Evolutionary conservation across 2,797 vertebrate genomes (phyloP).

Genomic region (Pogonophryne albipinna): DNA sequence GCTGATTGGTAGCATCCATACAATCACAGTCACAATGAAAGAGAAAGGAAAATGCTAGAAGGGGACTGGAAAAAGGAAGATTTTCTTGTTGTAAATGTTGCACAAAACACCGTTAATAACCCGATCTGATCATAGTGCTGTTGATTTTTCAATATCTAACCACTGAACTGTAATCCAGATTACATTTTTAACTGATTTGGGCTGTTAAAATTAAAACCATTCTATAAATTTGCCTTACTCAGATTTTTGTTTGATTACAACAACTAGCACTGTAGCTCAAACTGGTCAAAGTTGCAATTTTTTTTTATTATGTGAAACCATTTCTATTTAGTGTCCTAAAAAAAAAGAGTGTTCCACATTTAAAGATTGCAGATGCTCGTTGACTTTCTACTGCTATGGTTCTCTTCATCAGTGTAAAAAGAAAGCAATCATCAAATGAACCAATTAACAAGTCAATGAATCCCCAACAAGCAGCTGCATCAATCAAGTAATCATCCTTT

Average conservation of each 20-base stretch:
- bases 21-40: slow-evolving; percentile 1
- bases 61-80: not conserved
- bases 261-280: not conserved
- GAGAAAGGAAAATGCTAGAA: not conserved
- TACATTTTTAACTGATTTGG: not conserved
- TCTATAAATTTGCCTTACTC: not conserved
- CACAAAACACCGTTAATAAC: slow-evolving; percentile 1
- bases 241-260: not conserved
- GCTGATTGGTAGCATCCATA: not conserved
- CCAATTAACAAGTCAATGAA: slow-evolving; percentile 7
- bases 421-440: slow-evolving; percentile 20
- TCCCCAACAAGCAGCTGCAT: slow-evolving; percentile 24
- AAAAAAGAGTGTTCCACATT: not conserved
- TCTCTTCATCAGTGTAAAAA: not conserved
- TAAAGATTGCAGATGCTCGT: not conserved
- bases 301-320: not conserved
- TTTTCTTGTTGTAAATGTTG: not conserved
- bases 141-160: not conserved
- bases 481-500: slow-evolving; percentile 20
- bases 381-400: not conserved
- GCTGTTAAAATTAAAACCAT: not conserved
- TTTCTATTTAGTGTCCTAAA: not conserved
- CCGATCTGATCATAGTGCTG: not conserved
- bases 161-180: slow-evolving; percentile 8
- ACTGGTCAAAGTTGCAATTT: not conserved